Evolutionary conservation across 2,797 vertebrate genomes (phyloP).

Genomic region (Poecile montanus): DNA sequence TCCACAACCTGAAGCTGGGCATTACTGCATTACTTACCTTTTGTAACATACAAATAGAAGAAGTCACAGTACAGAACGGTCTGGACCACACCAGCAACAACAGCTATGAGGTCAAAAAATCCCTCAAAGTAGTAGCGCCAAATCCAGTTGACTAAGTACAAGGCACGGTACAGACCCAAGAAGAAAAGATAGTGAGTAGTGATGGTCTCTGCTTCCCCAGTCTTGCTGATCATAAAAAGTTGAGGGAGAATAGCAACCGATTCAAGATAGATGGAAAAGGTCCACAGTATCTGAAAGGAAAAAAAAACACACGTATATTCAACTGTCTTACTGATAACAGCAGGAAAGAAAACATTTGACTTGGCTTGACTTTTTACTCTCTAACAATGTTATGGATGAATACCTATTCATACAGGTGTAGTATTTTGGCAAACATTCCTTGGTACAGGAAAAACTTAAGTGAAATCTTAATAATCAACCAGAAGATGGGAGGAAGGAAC

Average conservation of each 20-base stretch:
- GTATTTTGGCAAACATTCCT: background rate
- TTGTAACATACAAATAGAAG: constrained; percentile 98
- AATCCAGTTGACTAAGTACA: constrained; percentile 98
- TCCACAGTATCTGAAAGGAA: constrained; percentile 90
- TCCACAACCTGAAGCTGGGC: background rate
- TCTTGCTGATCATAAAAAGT: constrained; percentile 99
- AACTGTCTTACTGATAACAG: background rate
- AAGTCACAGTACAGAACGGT: constrained; percentile 98
- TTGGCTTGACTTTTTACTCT: background rate
- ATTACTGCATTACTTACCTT: constrained; percentile 81
- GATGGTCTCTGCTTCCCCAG: constrained; percentile 96
- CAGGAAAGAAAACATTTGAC: background rate
- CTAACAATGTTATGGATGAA: background rate
- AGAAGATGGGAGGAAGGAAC: fast-evolving
- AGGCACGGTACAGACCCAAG: constrained; percentile 93
- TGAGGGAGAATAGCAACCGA: constrained; percentile 96
- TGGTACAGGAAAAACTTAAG: background rate
- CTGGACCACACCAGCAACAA: constrained; percentile 96
- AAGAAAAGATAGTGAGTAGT: constrained; percentile 98
- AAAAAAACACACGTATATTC: background rate
- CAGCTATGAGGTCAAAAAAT: constrained; percentile 97
- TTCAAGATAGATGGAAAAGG: constrained; percentile 97
- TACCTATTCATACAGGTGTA: background rate
- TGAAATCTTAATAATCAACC: background rate
- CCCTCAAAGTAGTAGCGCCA: constrained; percentile 98